These are phyloP conservation scores for Momotus momota DNA, from an alignment of 2,797 vertebrate species.

Conservation along the genomic window DNA sequence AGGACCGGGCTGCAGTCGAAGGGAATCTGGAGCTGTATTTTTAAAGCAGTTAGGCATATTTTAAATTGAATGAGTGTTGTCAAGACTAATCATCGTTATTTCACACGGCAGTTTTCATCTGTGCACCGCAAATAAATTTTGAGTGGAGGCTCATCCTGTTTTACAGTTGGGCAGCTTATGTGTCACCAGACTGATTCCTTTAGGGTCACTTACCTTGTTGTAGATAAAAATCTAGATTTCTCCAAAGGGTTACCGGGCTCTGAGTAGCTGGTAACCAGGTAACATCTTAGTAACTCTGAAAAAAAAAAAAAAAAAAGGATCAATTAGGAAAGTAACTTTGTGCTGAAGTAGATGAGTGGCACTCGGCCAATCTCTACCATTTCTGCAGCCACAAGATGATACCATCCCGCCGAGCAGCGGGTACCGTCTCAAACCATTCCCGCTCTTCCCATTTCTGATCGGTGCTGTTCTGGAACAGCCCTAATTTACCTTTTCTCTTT, in stretches of 20 bases:
- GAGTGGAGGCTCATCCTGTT: not conserved
- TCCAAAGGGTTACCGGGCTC: not conserved
- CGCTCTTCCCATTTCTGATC: not conserved
- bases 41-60: conserved; percentile 31
- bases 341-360: not conserved
- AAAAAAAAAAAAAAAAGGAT: not conserved
- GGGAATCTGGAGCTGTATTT: conserved; percentile 26
- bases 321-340: not conserved
- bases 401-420: rapidly evolving
- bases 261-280: conserved; percentile 18
- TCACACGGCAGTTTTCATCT: not conserved
- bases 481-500: not conserved
- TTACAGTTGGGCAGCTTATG: not conserved
- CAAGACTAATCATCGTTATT: not conserved
- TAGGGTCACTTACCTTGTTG: not conserved
- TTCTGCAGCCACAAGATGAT: not conserved
- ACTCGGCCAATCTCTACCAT: not conserved
- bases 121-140: not conserved
- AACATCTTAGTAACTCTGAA: not conserved
- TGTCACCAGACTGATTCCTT: not conserved
- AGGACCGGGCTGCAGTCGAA: not conserved
- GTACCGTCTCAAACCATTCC: not conserved
- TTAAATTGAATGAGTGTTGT: conserved; percentile 9
- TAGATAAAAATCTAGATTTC: not conserved
- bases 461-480: not conserved